phyloP scores from a whole-genome alignment of 1,140 invertebrate genomes.

The Thalassaphorura encarpata region DNA sequence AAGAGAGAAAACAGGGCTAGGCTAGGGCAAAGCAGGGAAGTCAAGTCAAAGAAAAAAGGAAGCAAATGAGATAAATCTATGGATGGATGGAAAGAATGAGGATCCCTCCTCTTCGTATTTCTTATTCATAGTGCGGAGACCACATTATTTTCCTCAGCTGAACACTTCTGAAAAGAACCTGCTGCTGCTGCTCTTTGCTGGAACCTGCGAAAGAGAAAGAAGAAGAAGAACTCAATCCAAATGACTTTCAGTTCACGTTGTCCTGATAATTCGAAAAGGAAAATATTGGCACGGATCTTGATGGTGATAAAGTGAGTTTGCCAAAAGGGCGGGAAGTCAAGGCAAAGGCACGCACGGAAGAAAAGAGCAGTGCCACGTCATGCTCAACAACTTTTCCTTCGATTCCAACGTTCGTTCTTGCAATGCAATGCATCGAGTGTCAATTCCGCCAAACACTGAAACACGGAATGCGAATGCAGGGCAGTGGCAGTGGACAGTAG shows the following conservation, averaged over 20 bases:
- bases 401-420: conserved; percentile 1
- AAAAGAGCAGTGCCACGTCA: not conserved
- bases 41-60: too few relatives aligned
- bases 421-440: not conserved
- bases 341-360: not conserved
- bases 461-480: not conserved
- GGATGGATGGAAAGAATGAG: too few relatives aligned
- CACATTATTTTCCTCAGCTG: not conserved
- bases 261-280: conserved; percentile 15
- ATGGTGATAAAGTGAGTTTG: conserved; percentile 11
- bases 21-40: too few relatives aligned
- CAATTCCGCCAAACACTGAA: not conserved
- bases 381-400: not conserved
- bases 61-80: too few relatives aligned
- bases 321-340: not conserved
- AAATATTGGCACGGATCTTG: conserved; percentile 25
- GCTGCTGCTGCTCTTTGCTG: not conserved
- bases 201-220: conserved; percentile 3
- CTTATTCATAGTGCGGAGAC: not conserved
- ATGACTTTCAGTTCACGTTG: not conserved
- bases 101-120: not conserved
- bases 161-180: not conserved
- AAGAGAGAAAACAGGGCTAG: too few relatives aligned
- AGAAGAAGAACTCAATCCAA: conserved; percentile 5
- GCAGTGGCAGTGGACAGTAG: not conserved